Base-by-base conservation (phyloP, 2,113 vertebrate species). In the Balaeniceps rex region DNA sequence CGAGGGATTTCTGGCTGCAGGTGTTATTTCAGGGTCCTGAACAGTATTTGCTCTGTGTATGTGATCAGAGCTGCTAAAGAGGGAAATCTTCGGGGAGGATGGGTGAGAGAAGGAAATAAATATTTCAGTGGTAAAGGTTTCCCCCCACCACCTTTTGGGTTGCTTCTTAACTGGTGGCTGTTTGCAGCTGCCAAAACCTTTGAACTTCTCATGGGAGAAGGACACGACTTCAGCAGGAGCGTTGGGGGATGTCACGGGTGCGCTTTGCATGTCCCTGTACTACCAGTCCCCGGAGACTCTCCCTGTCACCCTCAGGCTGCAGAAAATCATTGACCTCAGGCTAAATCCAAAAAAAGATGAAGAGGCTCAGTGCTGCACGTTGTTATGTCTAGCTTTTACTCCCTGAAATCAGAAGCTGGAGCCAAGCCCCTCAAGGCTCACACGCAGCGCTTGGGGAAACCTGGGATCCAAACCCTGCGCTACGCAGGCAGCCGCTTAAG, bases 1-100 rank as follows among this genome's bases (percentile, higher is more conserved):
- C 74, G 77, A 93, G 85, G 33, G 52, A 76, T 93, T 93, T 91
- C 92, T 93, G 82, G 63, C 82, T 94, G 82, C 68, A 96, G 92
- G 58, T 95, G 84, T 96, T 93, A 91, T 90, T 94, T 93, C 93
- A 94, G 90, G 75, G 90, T 88, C 78, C 90, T 91, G 85, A 94
- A 40, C 70, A 94, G 44, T 72, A 87, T 87, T 89, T 92, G 52
- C 70, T 92, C 83, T 63, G 58, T 66, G 65, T 76, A 51, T 87
- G 87, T 85, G 91, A 97, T 84, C 94, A 70, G 93, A 65, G 24
- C 78, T 89, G 55, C 75, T 89, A 88, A 89, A 90, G 75, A 91
- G 44, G 55, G 16, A 83, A 79, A 70, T 42, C 46, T 77, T 85
- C 68, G 72, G 78, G 57, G 87, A 94, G 19, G 33, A 81, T 78